Evolutionary conservation across 1,140 invertebrate species (phyloP).

Genomic region (Leptinotarsa lineolata): DNA sequence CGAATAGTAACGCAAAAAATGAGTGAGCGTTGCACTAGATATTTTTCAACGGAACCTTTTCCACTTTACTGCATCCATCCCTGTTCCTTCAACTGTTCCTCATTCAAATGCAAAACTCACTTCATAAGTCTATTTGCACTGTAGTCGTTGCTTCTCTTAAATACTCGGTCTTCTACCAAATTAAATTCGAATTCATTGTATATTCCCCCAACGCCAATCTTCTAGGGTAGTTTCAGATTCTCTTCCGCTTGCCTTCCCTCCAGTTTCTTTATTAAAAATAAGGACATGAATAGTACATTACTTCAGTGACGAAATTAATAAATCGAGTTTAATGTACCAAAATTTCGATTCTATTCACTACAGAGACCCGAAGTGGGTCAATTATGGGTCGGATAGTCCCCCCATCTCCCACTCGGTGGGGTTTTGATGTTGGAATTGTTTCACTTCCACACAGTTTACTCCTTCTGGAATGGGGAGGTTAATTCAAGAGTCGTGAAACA

Average conservation of each 20-base stretch:
- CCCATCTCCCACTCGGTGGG: background rate
- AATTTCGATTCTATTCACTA: background rate
- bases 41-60: no score
- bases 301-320: conserved; percentile 1
- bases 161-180: conserved; percentile 11
- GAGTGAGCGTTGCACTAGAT: no score
- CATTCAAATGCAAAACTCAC: conserved; percentile 10
- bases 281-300: conserved; percentile 16
- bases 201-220: background rate
- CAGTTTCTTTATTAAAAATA: conserved; percentile 8
- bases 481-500: background rate
- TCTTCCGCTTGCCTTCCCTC: background rate
- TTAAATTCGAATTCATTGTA: conserved; percentile 15
- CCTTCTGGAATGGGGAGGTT: background rate
- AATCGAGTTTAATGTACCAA: conserved; percentile 12
- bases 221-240: background rate
- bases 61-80: background rate
- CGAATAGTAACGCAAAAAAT: no score
- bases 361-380: background rate
- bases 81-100: no score
- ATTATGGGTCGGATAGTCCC: background rate
- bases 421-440: background rate
- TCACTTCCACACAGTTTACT: background rate
- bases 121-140: background rate
- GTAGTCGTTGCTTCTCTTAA: conserved; percentile 12